phyloP scores from a whole-genome alignment of 2,113 vertebrate genomes.

The Garra rufa region DNA sequence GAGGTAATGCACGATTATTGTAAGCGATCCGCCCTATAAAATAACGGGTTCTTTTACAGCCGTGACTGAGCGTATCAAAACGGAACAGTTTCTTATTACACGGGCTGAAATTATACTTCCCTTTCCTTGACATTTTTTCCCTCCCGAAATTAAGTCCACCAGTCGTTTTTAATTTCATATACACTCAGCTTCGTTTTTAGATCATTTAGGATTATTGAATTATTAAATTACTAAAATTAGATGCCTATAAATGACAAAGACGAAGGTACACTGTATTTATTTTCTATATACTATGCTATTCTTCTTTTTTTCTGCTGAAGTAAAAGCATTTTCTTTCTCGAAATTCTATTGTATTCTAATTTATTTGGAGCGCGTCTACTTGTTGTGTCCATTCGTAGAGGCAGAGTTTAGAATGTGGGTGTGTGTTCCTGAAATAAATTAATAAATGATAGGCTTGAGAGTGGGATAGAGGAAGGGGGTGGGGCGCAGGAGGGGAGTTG shows the following conservation, averaged over 20 bases:
- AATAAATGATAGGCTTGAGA: conserved; percentile 11
- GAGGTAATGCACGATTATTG: background rate
- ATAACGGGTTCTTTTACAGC: background rate
- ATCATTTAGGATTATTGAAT: background rate
- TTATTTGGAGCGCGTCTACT: background rate
- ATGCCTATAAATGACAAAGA: too few relatives aligned
- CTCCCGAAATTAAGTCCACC: background rate
- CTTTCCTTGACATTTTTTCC: background rate
- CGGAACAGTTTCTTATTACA: background rate
- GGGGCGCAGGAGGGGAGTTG: background rate
- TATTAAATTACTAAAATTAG: too few relatives aligned
- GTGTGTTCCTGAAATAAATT: conserved; percentile 18
- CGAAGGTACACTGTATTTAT: background rate
- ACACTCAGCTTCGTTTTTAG: background rate
- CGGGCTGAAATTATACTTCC: too few relatives aligned
- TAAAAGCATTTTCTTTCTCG: background rate
- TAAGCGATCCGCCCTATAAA: conserved; percentile 17
- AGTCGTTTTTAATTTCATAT: background rate
- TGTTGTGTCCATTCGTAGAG: background rate
- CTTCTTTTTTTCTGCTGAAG: background rate
- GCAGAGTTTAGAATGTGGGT: background rate
- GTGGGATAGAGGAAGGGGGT: conserved; percentile 25
- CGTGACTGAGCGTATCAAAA: background rate
- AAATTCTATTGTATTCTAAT: background rate
- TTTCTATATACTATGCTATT: background rate